A percentile compares a stretch with the other conserved stretches of the same genome.
Conservation (phyloP, 2,113 vertebrate species). For the Pterocles orientalis region DNA sequence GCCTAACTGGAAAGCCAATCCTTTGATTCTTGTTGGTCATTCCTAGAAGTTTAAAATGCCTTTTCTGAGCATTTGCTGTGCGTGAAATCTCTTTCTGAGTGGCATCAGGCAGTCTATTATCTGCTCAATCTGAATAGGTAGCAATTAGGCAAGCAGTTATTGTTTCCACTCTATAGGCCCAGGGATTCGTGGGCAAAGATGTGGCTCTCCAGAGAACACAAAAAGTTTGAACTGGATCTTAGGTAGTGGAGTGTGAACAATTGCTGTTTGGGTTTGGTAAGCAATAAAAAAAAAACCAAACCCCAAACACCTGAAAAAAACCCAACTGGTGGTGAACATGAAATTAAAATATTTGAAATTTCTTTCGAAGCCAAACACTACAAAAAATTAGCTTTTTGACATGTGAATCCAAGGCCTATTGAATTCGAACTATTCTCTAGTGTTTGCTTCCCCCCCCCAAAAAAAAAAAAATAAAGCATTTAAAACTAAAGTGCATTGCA, state of each 20-base stretch:
- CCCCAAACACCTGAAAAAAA: neutral
- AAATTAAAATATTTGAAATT: neutral
- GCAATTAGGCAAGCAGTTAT: neutral
- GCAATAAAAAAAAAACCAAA: neutral
- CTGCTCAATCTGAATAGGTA: neutral
- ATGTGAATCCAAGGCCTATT: neutral
- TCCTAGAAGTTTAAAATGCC: neutral
- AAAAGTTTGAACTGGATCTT: neutral
- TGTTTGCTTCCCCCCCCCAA: too few species aligned
- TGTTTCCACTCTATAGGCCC: neutral
- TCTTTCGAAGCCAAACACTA: neutral
- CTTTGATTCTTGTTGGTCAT: neutral
- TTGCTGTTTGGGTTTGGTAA: neutral
- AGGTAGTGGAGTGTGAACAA: neutral
- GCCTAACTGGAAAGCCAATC: neutral
- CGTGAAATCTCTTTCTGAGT: neutral
- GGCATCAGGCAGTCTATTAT: neutral
- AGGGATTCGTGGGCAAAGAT: neutral
- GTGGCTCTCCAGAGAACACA: neutral
- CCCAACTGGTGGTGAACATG: rapidly evolving
- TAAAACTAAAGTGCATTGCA: neutral
- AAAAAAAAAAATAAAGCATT: too few species aligned
- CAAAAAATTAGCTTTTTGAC: neutral
- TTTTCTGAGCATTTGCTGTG: neutral
- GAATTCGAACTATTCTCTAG: neutral